phyloP scores from a whole-genome alignment of 1,140 invertebrate genomes.

The Trissolcus basalis region DNA sequence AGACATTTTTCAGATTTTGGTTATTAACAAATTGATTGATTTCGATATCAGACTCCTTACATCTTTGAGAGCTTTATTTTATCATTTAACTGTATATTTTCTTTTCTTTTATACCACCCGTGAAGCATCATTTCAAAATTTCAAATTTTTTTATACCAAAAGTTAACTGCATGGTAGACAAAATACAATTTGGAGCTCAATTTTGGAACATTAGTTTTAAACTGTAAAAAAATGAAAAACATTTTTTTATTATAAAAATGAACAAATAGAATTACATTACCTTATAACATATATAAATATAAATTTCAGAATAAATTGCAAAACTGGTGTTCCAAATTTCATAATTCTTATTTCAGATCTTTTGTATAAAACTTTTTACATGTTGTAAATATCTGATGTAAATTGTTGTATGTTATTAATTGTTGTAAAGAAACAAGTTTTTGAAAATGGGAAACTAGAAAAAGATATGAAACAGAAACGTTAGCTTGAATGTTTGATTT shows the following conservation, averaged over 20 bases:
- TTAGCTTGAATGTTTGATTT: no score
- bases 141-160: conserved; percentile 26
- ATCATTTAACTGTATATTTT: conserved; percentile 48
- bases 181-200: conserved; percentile 10
- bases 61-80: conserved; percentile 49
- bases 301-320: no score
- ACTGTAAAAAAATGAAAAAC: no score
- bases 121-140: conserved; percentile 35
- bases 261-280: no score
- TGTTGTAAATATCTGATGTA: conserved; percentile 20
- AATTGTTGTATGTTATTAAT: no score
- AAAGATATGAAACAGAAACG: background rate
- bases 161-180: conserved; percentile 55
- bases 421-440: no score
- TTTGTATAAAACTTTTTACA: background rate
- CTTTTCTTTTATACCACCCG: conserved; percentile 35
- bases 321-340: background rate
- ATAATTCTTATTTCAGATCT: conserved; percentile 1
- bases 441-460: conserved; percentile 57
- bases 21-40: conserved; percentile 52
- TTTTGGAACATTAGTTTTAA: no score
- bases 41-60: conserved; percentile 32
- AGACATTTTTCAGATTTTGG: conserved; percentile 41
- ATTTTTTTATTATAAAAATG: no score
- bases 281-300: no score